These are phyloP conservation scores for Pandemis heparana DNA, from an alignment of 2,888 invertebrate species.

Conservation along the genomic window DNA sequence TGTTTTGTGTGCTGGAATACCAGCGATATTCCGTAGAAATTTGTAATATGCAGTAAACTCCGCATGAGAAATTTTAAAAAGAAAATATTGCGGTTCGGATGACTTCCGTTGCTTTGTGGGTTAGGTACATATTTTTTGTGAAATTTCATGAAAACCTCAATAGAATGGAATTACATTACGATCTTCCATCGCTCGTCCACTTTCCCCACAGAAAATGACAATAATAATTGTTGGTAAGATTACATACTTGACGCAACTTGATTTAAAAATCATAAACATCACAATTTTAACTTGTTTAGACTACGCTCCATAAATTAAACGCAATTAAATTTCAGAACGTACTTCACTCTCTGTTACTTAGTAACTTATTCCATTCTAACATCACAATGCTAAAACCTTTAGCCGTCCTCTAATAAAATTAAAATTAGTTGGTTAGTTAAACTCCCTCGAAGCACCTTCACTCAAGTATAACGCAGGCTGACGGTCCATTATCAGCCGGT, in stretches of 20 bases:
- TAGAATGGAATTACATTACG: no score
- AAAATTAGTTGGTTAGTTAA: slow-evolving; percentile 11
- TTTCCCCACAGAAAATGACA: no score
- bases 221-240: no score
- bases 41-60: no score
- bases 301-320: background rate
- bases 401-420: slow-evolving; percentile 22
- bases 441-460: slow-evolving; percentile 16
- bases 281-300: background rate
- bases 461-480: slow-evolving; percentile 21
- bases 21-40: no score
- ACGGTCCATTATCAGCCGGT: slow-evolving; percentile 62
- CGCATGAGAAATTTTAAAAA: no score
- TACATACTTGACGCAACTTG: background rate
- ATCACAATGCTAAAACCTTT: slow-evolving; percentile 6
- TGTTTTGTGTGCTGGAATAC: no score
- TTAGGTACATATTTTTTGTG: no score
- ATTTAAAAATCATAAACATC: background rate
- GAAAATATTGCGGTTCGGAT: no score
- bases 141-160: no score
- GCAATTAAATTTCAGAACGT: background rate
- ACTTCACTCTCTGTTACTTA: background rate
- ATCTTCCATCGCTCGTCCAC: no score
- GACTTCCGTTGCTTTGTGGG: no score
- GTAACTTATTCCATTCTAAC: slow-evolving; percentile 9